phyloP scores from a whole-genome alignment of 1,140 invertebrate genomes.

The Zaprionus taronus region DNA sequence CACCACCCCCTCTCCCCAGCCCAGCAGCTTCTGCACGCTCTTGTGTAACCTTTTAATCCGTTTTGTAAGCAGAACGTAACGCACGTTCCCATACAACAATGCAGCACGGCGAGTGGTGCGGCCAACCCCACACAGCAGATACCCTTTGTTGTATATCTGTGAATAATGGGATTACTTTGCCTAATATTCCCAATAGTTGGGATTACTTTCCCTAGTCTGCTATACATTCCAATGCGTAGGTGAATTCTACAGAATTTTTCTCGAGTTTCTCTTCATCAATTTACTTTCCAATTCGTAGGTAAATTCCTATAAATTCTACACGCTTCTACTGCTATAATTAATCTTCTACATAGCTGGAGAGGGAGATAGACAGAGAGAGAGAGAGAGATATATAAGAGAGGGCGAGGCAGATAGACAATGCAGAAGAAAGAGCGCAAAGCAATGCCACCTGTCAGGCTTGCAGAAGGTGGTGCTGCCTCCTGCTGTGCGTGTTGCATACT shows the following conservation, averaged over 20 bases:
- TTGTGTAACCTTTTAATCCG: slow-evolving; percentile 84
- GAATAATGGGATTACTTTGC: neutral
- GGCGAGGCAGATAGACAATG: neutral
- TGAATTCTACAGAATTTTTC: too few relatives aligned
- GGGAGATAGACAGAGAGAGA: neutral
- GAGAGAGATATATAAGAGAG: neutral
- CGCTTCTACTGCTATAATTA: neutral
- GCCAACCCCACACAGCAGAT: neutral
- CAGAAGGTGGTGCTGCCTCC: neutral
- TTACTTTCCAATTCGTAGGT: neutral
- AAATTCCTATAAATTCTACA: neutral
- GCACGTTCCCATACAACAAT: slow-evolving; percentile 72
- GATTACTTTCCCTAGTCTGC: neutral
- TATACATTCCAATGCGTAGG: too few relatives aligned
- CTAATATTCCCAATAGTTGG: neutral
- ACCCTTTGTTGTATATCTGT: slow-evolving; percentile 8
- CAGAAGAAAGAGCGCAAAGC: neutral
- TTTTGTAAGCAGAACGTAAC: slow-evolving; percentile 84
- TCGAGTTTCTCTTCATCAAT: too few relatives aligned
- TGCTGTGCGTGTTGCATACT: slow-evolving; percentile 18
- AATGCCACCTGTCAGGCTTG: slow-evolving; percentile 10
- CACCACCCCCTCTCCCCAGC: slow-evolving; percentile 6
- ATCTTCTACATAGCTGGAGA: neutral
- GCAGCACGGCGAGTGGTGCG: slow-evolving; percentile 35
- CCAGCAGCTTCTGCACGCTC: slow-evolving; percentile 63